Conservation (phyloP, 2,797 vertebrate genomes). For the Phylloscopus collybita region DNA sequence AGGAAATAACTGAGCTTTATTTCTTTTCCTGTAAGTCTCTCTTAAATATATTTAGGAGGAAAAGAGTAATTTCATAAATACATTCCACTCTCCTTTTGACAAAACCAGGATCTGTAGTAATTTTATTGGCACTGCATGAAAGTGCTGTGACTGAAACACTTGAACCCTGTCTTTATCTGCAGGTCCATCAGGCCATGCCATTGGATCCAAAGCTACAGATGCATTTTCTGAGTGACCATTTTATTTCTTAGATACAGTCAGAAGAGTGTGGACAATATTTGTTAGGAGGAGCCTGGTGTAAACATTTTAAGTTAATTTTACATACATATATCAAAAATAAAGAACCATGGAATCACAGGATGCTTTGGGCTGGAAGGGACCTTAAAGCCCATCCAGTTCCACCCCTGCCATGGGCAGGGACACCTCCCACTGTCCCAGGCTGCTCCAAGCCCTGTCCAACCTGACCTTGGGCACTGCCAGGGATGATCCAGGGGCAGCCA, state of each 20-base stretch:
- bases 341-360: not conserved
- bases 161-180: not conserved
- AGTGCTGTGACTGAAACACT: not conserved
- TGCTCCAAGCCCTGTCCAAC: rapidly evolving
- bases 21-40: slow-evolving; percentile 50
- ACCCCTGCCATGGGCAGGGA: not conserved
- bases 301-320: not conserved
- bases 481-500: not conserved
- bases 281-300: not conserved
- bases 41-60: slow-evolving; percentile 55
- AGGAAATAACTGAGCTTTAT: slow-evolving; percentile 49
- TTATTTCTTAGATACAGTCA: not conserved
- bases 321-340: not conserved
- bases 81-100: slow-evolving; percentile 14
- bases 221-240: not conserved
- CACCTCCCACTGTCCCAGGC: rapidly evolving
- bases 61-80: slow-evolving; percentile 16
- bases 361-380: not conserved
- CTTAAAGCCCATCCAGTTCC: not conserved
- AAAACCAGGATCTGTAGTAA: not conserved
- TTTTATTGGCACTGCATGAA: slow-evolving; percentile 21
- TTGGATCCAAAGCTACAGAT: not conserved
- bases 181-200: not conserved
- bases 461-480: not conserved
- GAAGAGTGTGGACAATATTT: not conserved